Evolutionary conservation across 2,113 vertebrate species (phyloP).

Genomic region (Aegotheles bennettii): DNA sequence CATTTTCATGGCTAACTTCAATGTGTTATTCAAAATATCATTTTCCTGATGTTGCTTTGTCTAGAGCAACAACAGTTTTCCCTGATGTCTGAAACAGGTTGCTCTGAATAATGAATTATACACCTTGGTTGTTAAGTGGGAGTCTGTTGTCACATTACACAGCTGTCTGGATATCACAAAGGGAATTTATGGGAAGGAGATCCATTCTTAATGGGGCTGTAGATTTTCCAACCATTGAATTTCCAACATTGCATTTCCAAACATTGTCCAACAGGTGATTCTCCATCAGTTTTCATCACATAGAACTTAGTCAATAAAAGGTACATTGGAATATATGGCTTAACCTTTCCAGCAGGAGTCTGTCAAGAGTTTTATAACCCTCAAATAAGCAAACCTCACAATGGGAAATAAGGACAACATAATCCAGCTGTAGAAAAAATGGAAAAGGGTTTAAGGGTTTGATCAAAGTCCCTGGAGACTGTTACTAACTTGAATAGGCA

Average conservation of each 20-base stretch:
- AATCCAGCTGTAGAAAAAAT: background rate
- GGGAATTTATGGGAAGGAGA: background rate
- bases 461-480: background rate
- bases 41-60: background rate
- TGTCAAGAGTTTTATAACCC: background rate
- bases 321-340: background rate
- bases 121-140: background rate
- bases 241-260: no score
- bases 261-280: background rate
- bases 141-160: background rate
- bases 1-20: background rate
- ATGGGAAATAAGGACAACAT: background rate
- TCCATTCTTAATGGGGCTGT: fast-evolving
- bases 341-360: background rate
- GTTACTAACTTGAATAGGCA: background rate
- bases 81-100: background rate
- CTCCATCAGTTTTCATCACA: background rate
- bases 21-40: background rate
- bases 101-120: background rate
- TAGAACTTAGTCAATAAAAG: background rate
- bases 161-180: background rate
- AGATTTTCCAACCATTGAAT: background rate
- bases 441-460: background rate
- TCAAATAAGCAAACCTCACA: background rate
- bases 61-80: background rate